A percentile compares a stretch with the other conserved stretches of the same genome.
Evolutionary conservation across 37 sponge, comb jelly and placozoan species (phyloP).

Genomic region (Chondrosia reniformis): DNA sequence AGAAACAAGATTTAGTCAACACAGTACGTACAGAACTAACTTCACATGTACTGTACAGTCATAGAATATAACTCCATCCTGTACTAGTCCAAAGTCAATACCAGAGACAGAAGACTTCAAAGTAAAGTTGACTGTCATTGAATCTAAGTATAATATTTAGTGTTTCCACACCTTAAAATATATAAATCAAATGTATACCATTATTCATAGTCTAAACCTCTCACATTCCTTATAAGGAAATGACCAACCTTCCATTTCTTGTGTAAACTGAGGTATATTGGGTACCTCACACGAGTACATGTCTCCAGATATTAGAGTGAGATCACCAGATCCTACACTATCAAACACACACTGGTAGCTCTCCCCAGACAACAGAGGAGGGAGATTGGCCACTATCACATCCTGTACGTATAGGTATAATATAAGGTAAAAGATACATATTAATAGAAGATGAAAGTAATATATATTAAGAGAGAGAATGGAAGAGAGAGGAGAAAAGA

Average conservation of each 20-base stretch:
- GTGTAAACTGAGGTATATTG: not conserved
- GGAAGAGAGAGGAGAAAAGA: not conserved
- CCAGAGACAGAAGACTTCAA: not conserved
- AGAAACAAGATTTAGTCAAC: too few relatives aligned
- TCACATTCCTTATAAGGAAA: not conserved
- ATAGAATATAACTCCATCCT: slow-evolving; percentile 4
- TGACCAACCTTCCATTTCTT: slow-evolving; percentile 11
- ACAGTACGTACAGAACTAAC: not conserved
- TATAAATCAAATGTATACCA: not conserved
- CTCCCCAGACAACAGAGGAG: slow-evolving; percentile 9
- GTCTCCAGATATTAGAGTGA: not conserved
- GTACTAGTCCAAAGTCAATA: slow-evolving; percentile 11
- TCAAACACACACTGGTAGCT: slow-evolving; percentile 31
- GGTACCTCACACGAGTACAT: not conserved
- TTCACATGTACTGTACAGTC: not conserved
- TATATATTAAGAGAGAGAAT: too few relatives aligned
- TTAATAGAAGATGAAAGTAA: not conserved
- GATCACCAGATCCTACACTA: not conserved
- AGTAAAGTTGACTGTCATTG: not conserved
- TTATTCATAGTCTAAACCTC: not conserved
- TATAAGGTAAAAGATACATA: not conserved
- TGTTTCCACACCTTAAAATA: not conserved
- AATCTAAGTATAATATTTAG: not conserved
- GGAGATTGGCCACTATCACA: not conserved
- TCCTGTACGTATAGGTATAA: not conserved